Evolutionary conservation across 2,888 invertebrate species (phyloP), one percentile per base, ranked within the genome.

Genomic region (Dasysyrphus tricinctus): DNA sequence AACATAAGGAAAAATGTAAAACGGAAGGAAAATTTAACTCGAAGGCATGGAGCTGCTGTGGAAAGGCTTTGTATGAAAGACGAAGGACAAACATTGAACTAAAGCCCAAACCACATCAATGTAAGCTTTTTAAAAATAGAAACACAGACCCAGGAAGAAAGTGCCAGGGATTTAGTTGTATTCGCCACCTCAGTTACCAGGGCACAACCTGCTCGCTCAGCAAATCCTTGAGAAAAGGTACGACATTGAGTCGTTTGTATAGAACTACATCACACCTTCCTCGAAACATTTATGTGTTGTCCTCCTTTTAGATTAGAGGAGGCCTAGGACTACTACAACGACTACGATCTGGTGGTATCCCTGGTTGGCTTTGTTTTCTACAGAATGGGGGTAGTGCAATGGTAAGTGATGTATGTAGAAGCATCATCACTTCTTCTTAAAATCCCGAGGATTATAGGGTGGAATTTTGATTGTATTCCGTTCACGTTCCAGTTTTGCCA

Each of bases 61-160:
- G 16, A 29, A 42, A 39, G 34, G 3, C 32, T 7, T 32, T 42
- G 34, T 51, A 34, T 51, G 16, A 14, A 34, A 54, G 56, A 39
- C 56, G 47, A 57, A 61, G 65, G 59, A 56, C 75, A 80, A 63
- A 75, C 47, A 75, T 11, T 39, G 51, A 76, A 63, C 70, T 56
- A 81, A 72, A 59, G 37, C 70, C 65, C 65, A 65, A 67, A 70
- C 74, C 70, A 49, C 75, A 75, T 57, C 54, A 47, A 69, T 73
- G 59, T 69, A 63, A 57, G 61, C 39, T 78, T 85, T 24, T 81
- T 86, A 86, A 86, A 86, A 86, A 81, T 86, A 86, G 81, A 86
- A 56, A 81, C 74, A 29, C 74, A 72, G 74, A 78, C 65, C 81
- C 81, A 86, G 81, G 81, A 81, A 81, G 78, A 81, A 65, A 57